phyloP scores from a whole-genome alignment of 2,888 invertebrate species.

The Odontocerum albicorne region DNA sequence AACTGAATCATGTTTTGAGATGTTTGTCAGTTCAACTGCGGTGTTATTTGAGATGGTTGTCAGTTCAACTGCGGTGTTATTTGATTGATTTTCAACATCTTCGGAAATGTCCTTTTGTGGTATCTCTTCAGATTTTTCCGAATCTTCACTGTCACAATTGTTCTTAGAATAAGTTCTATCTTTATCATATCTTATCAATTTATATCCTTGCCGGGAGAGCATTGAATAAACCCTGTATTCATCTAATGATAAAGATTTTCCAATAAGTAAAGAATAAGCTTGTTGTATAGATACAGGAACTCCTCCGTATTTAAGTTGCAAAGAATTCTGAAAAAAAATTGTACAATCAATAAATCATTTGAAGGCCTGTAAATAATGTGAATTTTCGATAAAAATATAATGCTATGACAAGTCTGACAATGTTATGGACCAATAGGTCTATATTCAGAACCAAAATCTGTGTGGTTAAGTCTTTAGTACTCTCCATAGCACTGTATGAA shows the following conservation, averaged over 20 bases:
- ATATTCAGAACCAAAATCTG: no score
- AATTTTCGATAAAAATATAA: no score
- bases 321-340: slow-evolving; percentile 60
- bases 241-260: slow-evolving; percentile 45
- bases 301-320: slow-evolving; percentile 59
- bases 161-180: slow-evolving; percentile 34
- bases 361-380: no score
- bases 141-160: not conserved
- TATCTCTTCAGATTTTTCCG: not conserved
- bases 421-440: no score
- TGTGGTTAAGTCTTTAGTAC: no score
- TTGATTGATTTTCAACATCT: not conserved
- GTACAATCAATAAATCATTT: no score
- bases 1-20: no score
- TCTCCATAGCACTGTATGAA: no score
- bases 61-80: no score
- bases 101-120: not conserved
- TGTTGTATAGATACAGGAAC: slow-evolving; percentile 66
- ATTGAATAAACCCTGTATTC: slow-evolving; percentile 64
- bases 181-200: slow-evolving; percentile 52
- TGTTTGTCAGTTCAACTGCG: no score
- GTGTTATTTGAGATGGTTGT: no score
- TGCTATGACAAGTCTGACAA: no score
- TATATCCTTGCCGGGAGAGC: slow-evolving; percentile 59
- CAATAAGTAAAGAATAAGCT: slow-evolving; percentile 60